These are phyloP conservation scores for Amphiduros pacificus DNA, from an alignment of 2,888 invertebrate genomes.

Conservation along the genomic window DNA sequence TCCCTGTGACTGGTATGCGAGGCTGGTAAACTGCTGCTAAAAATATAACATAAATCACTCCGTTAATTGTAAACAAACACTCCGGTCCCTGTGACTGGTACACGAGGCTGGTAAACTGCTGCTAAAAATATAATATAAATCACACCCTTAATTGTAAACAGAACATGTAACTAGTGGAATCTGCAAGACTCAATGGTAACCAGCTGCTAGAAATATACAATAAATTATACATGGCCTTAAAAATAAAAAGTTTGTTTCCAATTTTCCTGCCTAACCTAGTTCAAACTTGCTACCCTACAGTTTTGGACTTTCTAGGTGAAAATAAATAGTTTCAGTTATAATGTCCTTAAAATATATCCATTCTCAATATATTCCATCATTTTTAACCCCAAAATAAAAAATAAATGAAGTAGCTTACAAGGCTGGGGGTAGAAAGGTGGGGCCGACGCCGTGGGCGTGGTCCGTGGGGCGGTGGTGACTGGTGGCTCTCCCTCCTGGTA, in stretches of 20 bases:
- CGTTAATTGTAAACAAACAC: no score
- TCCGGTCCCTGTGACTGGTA: neutral
- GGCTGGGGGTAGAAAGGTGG: constrained; percentile 12
- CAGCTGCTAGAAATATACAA: neutral
- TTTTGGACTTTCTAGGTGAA: no score
- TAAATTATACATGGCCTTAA: neutral
- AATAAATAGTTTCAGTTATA: no score
- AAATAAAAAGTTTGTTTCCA: neutral
- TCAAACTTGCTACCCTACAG: no score
- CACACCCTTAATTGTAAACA: no score
- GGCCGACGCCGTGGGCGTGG: neutral
- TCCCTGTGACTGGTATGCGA: neutral
- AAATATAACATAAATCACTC: neutral
- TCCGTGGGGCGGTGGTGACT: neutral
- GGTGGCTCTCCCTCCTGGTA: constrained; percentile 7
- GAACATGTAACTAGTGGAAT: no score
- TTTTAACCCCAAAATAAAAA: no score
- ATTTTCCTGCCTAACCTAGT: no score
- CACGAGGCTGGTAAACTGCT: neutral
- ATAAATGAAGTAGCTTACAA: no score
- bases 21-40: neutral
- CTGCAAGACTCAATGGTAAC: neutral
- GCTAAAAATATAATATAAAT: neutral
- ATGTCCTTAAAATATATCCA: no score
- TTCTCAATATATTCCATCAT: no score